Conservation (phyloP, 2,797 vertebrate genomes). For the Malurus splendens region DNA sequence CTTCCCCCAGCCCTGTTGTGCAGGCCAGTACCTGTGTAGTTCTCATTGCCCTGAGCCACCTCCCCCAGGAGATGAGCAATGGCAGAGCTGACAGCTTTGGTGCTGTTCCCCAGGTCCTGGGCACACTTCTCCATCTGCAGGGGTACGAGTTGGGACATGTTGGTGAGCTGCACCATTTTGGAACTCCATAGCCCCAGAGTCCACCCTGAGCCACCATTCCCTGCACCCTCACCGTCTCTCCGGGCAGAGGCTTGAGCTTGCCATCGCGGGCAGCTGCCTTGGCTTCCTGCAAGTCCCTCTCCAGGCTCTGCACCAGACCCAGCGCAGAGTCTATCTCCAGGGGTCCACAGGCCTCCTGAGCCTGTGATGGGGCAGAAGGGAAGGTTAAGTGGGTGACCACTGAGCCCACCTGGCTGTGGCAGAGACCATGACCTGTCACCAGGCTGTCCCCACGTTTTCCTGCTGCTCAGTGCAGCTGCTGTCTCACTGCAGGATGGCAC, state of each 20-base stretch:
- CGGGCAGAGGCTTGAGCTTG: conserved; percentile 90
- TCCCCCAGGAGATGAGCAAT: conserved; percentile 93
- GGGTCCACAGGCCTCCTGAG: conserved; percentile 93
- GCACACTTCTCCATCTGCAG: conserved; percentile 90
- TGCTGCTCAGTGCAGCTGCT: background rate
- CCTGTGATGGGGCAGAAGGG: conserved; percentile 61
- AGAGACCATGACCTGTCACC: background rate
- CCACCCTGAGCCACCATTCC: background rate
- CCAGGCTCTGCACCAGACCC: conserved; percentile 85
- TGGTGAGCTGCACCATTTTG: background rate
- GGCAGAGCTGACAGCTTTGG: conserved; percentile 92
- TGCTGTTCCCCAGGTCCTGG: conserved; percentile 94
- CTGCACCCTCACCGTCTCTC: conserved; percentile 81
- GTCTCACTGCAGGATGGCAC: background rate
- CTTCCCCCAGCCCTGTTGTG: rapidly evolving
- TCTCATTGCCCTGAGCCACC: conserved; percentile 93
- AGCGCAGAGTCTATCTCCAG: conserved; percentile 94
- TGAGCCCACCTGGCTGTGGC: rapidly evolving
- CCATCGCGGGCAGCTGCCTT: conserved; percentile 87
- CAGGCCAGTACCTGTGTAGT: conserved; percentile 85
- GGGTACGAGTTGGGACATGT: background rate
- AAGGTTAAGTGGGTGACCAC: rapidly evolving
- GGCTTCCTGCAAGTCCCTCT: conserved; percentile 90
- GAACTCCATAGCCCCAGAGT: rapidly evolving
- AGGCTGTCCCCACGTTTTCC: rapidly evolving